These are phyloP conservation scores for Gorilla gorilla DNA, from an alignment of 2,113 vertebrate species.

Conservation along the genomic window DNA sequence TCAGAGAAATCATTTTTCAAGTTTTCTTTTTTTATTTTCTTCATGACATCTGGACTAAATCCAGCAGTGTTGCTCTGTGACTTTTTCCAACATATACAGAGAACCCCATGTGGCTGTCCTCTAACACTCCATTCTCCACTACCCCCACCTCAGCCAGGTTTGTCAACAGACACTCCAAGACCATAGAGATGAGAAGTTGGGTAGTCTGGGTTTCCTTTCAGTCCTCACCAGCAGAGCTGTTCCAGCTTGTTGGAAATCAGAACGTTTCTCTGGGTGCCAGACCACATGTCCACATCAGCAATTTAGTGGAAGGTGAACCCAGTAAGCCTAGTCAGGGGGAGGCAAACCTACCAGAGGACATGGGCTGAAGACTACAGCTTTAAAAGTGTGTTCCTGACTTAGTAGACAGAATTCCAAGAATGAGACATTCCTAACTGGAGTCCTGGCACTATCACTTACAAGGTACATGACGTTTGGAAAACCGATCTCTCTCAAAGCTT, in stretches of 20 bases:
- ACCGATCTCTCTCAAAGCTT: background rate
- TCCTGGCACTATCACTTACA: background rate
- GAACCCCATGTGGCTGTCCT: background rate
- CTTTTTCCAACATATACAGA: background rate
- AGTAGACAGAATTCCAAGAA: background rate
- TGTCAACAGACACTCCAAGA: background rate
- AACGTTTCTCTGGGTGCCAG: background rate
- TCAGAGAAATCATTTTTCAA: background rate
- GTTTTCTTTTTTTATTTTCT: background rate
- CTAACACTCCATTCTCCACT: background rate
- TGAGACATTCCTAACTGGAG: background rate
- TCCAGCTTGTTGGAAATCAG: background rate
- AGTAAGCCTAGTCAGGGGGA: background rate
- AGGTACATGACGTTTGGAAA: background rate
- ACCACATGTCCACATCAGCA: background rate
- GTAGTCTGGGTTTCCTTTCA: background rate
- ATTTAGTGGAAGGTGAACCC: background rate
- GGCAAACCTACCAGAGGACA: background rate
- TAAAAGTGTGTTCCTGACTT: background rate
- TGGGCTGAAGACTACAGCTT: background rate
- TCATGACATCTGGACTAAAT: background rate
- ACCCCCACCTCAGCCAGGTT: background rate
- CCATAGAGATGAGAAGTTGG: background rate
- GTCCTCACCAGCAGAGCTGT: background rate
- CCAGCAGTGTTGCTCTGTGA: background rate